Base-by-base conservation (phyloP, 2,797 vertebrate species). In the Dallia pectoralis region DNA sequence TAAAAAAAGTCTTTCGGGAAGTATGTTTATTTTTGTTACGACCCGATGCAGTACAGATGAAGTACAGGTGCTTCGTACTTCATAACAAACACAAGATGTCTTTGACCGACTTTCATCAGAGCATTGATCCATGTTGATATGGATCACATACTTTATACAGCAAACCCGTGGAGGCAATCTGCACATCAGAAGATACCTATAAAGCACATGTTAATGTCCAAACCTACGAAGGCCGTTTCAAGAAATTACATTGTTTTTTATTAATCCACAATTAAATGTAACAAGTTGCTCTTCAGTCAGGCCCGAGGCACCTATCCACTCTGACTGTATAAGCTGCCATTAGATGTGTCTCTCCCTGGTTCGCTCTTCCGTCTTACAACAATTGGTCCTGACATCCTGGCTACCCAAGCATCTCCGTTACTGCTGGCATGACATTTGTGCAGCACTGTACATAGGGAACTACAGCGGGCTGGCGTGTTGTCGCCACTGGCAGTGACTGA, bases 361-460 rank as follows among this genome's bases (percentile, higher is more conserved):
- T 75, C 32, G 15, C 32, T 73, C 44, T 47, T 70, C 68, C 65
- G 51, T 75, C n/a, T 30, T 64, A 70, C 33, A 44, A 12, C 27
- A 0, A 82, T 76, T 67, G 15, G 22, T 67, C 51, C 18, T 11
- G 73, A 82, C 77, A 69, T 80, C 56, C 47, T 78, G 18, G 2
- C 74, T 62, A 68, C 67, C 22, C 59, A 0, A 32, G 62, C 81
- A 70, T 69, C 74, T 77, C 48, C 67, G 70, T 74, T 53, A 75
- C 75, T 76, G 56, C 71, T 74, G 72, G 75, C 81, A 78, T 67
- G 79, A 77, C 64, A 83, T 81, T 63, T 82, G 75, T 82, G 81
- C 81, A 76, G 67, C 70, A 25, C 5, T 27, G 27, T 62, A 75
- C 78, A 78, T 79, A 76, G 70, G 82, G 80, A 86, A 30, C 15